phyloP scores from a whole-genome alignment of 2,113 vertebrate species.

The Heloderma charlesbogerti region DNA sequence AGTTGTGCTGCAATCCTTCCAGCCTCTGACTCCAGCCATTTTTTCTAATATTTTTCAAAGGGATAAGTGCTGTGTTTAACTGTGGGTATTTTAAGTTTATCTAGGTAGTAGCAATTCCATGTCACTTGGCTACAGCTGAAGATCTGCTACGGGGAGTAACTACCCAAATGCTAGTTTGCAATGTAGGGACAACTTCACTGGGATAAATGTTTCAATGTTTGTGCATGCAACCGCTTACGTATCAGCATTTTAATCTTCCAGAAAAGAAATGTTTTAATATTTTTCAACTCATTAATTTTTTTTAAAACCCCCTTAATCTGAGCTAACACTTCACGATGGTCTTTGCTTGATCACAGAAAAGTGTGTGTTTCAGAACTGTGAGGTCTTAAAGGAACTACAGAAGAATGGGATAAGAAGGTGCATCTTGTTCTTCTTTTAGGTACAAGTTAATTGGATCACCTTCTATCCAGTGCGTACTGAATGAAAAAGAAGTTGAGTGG shows the following conservation, averaged over 20 bases:
- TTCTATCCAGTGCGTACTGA: slow-evolving; percentile 51
- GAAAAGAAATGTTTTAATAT: background rate
- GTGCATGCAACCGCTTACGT: background rate
- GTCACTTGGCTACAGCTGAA: background rate
- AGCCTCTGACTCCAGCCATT: background rate
- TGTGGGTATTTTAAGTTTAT: background rate
- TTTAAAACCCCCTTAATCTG: background rate
- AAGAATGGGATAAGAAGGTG: background rate
- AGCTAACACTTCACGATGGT: background rate
- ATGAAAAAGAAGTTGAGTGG: slow-evolving; percentile 33
- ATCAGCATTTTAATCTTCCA: background rate
- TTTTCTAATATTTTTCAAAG: background rate
- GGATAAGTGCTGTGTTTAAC: background rate
- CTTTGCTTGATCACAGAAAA: background rate
- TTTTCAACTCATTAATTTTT: background rate
- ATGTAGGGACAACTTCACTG: background rate
- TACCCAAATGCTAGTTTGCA: background rate
- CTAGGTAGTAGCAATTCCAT: background rate
- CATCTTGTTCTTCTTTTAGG: slow-evolving; percentile 15
- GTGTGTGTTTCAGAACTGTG: fast-evolving
- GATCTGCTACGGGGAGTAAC: background rate
- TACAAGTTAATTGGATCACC: slow-evolving; percentile 46
- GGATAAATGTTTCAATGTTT: background rate
- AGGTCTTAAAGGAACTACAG: fast-evolving
- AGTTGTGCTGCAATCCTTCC: background rate